phyloP scores from a whole-genome alignment of 1,140 invertebrate species.

The Aleiodes sp. region DNA sequence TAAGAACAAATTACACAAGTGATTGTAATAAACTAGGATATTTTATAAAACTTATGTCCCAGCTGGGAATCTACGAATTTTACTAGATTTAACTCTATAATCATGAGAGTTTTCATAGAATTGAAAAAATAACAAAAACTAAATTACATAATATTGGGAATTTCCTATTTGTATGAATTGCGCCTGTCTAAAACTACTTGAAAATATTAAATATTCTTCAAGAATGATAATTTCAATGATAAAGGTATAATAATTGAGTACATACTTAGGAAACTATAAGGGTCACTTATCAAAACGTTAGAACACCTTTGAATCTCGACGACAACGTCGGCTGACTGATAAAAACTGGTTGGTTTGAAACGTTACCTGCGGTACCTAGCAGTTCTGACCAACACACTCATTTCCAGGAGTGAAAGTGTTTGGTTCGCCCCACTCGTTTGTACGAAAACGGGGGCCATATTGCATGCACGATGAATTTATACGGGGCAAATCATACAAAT shows the following conservation, averaged over 20 bases:
- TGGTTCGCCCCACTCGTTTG: constrained; percentile 24
- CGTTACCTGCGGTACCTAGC: constrained; percentile 5
- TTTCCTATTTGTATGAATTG: no score
- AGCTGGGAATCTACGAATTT: not conserved
- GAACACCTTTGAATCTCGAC: constrained; percentile 21
- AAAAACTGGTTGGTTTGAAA: constrained; percentile 32
- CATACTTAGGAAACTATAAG: not conserved
- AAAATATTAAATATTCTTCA: constrained; percentile 5
- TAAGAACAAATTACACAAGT: constrained; percentile 10
- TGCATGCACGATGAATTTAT: not conserved
- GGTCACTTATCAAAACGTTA: not conserved
- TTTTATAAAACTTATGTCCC: no score
- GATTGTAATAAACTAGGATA: no score
- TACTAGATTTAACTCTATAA: not conserved
- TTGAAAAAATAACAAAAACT: no score
- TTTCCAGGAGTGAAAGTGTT: constrained; percentile 29
- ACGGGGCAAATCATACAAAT: not conserved
- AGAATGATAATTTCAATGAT: not conserved
- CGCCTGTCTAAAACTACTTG: no score
- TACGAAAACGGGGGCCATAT: not conserved
- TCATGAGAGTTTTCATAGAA: no score
- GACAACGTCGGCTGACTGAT: constrained; percentile 33
- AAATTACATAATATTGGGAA: not conserved
- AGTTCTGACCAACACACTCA: constrained; percentile 6
- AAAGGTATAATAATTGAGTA: constrained; percentile 3